Conservation (phyloP, 2,888 invertebrate genomes). For the Julus scanicus region DNA sequence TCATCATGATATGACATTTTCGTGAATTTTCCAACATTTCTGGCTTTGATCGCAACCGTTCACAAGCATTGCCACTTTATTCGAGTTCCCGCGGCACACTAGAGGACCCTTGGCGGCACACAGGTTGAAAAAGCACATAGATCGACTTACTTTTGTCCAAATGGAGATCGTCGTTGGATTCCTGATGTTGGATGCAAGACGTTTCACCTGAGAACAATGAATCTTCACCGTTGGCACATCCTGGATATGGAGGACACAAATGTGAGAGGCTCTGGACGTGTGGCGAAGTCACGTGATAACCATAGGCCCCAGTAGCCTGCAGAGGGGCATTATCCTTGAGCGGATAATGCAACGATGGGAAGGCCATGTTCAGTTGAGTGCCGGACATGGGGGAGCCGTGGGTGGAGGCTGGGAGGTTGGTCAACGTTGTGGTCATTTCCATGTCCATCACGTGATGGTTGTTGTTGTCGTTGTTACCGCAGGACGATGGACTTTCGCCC, state of each 20-base stretch:
- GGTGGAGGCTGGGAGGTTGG: slow-evolving; percentile 10
- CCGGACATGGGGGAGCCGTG: background rate
- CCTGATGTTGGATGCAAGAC: background rate
- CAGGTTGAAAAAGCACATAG: no score
- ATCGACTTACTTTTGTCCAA: slow-evolving; percentile 47
- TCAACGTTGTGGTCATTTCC: slow-evolving; percentile 24
- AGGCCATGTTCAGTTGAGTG: background rate
- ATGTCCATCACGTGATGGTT: background rate
- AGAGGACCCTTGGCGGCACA: no score
- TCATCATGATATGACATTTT: no score
- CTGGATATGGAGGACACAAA: slow-evolving; percentile 64
- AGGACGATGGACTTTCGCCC: background rate
- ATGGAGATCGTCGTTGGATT: background rate
- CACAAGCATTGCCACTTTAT: no score
- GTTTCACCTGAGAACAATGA: background rate
- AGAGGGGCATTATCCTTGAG: background rate
- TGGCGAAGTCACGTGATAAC: slow-evolving; percentile 61
- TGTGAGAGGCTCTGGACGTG: slow-evolving; percentile 66
- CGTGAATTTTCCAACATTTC: no score
- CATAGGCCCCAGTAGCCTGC: background rate
- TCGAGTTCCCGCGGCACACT: no score
- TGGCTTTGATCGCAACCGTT: no score
- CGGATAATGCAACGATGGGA: background rate
- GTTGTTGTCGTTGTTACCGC: background rate
- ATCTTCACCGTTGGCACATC: background rate